These are phyloP conservation scores for Ciconia maguari DNA, from an alignment of 2,113 vertebrate genomes.

Conservation along the genomic window DNA sequence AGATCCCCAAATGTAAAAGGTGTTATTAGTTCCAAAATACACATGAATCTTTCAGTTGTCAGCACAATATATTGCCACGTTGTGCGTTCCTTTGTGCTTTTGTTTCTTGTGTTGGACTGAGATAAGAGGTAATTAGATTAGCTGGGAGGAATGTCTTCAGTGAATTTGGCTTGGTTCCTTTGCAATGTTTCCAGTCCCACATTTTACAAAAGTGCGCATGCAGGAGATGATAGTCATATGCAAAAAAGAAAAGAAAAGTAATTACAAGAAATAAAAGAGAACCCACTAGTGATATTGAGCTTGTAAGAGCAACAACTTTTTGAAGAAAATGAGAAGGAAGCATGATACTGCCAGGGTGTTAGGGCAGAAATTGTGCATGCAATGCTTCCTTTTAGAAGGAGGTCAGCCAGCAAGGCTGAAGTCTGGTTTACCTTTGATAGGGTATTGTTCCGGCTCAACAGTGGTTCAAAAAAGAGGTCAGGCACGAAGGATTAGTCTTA, in stretches of 20 bases:
- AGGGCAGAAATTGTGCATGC: neutral
- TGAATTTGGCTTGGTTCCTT: constrained; percentile 13
- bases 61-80: neutral
- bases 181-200: neutral
- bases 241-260: neutral
- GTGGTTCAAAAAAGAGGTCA: neutral
- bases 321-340: neutral
- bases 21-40: neutral
- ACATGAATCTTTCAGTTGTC: neutral
- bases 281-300: neutral
- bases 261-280: neutral
- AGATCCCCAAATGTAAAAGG: neutral
- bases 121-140: constrained; percentile 46
- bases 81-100: neutral
- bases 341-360: neutral
- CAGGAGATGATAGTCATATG: neutral
- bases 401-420: neutral
- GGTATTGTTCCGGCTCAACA: neutral
- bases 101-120: neutral
- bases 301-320: neutral
- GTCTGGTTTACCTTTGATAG: neutral
- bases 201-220: neutral
- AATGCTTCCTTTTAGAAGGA: neutral
- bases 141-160: neutral
- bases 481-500: neutral